phyloP scores from a whole-genome alignment of 2,797 vertebrate species.

The Poeciliopsis paucimaculata region DNA sequence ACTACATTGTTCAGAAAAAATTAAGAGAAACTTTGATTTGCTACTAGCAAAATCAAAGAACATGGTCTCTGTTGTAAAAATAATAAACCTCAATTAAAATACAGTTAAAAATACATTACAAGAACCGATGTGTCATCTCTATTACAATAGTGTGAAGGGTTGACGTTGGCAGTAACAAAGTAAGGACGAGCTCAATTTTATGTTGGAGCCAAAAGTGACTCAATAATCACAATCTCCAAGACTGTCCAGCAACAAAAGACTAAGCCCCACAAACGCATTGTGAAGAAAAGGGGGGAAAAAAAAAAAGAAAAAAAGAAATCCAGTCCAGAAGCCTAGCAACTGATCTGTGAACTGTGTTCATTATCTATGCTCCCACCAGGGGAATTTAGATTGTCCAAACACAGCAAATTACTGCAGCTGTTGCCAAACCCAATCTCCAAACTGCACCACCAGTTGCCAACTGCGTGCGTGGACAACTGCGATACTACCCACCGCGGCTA shows the following conservation, averaged over 20 bases:
- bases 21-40: neutral
- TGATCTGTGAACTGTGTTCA: constrained; percentile 46
- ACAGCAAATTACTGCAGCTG: constrained; percentile 79
- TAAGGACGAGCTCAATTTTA: neutral
- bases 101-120: neutral
- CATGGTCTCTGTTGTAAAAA: neutral
- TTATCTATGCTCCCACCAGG: constrained; percentile 69
- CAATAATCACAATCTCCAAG: constrained; percentile 16
- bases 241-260: constrained; percentile 26
- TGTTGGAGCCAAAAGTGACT: constrained; percentile 10
- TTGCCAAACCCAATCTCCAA: constrained; percentile 63
- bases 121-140: neutral
- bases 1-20: neutral
- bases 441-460: constrained; percentile 63
- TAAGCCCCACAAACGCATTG: constrained; percentile 17
- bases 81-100: neutral
- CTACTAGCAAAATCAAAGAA: neutral
- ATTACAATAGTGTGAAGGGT: neutral
- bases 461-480: constrained; percentile 73
- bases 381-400: constrained; percentile 73
- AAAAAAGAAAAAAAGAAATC: neutral
- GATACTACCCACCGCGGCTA: constrained; percentile 38
- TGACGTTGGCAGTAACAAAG: constrained; percentile 4
- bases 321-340: constrained; percentile 61
- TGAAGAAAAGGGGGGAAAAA: constrained; percentile 19